Percentiles rank a stretch among this genome's conserved stretches.
Evolutionary conservation across 2,113 vertebrate species (phyloP).

Genomic region (Procapra przewalskii): DNA sequence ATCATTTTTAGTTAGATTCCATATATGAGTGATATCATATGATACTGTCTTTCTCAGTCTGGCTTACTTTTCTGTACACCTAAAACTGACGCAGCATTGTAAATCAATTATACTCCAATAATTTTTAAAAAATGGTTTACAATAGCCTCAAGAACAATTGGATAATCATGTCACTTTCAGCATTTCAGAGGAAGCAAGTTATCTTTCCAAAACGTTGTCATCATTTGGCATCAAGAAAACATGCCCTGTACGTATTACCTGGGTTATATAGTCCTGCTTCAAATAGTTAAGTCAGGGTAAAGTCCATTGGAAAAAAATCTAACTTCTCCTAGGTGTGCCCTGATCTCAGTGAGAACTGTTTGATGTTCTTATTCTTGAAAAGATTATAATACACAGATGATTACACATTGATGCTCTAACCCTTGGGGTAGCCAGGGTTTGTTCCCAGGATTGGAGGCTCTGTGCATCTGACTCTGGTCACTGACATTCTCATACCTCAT

Average conservation of each 20-base stretch:
- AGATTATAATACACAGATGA: background rate
- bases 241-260: background rate
- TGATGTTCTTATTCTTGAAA: background rate
- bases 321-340: background rate
- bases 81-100: background rate
- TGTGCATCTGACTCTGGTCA: background rate
- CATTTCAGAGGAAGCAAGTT: background rate
- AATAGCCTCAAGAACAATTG: background rate
- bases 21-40: background rate
- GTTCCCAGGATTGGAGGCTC: background rate
- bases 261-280: background rate
- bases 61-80: background rate
- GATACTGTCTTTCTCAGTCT: background rate
- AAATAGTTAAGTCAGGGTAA: background rate
- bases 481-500: background rate
- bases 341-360: background rate
- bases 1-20: background rate
- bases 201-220: background rate
- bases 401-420: background rate
- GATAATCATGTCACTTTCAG: background rate
- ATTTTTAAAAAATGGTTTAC: background rate
- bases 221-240: background rate
- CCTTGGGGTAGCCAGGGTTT: background rate
- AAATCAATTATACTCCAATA: background rate
- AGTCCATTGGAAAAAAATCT: background rate